Conservation (phyloP, 2,888 invertebrate species). For the Oligia latruncula region DNA sequence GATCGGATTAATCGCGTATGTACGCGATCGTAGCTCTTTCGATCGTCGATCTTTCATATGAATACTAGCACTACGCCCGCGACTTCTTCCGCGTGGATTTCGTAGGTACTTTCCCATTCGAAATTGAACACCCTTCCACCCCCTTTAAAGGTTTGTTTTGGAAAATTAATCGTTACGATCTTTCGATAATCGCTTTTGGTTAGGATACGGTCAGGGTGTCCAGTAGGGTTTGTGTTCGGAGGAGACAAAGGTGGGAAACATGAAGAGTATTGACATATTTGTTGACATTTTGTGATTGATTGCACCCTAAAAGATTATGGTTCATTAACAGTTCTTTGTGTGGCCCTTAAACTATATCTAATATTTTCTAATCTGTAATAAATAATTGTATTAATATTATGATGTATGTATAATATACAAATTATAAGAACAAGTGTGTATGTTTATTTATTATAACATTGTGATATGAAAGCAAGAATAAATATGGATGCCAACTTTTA, state of each 20-base stretch:
- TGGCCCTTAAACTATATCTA: background rate
- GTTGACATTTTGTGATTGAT: background rate
- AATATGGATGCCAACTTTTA: constrained; percentile 54
- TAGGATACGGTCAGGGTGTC: no score
- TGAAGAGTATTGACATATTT: background rate
- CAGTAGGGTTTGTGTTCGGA: background rate
- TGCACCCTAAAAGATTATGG: constrained; percentile 18
- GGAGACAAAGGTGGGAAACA: background rate
- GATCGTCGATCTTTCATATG: background rate
- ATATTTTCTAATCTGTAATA: constrained; percentile 45
- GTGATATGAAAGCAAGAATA: constrained; percentile 63
- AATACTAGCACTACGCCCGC: background rate
- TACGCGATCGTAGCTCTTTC: background rate
- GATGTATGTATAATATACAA: constrained; percentile 58
- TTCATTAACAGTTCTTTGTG: constrained; percentile 12
- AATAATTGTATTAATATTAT: constrained; percentile 48
- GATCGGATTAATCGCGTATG: no score
- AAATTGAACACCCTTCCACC: background rate
- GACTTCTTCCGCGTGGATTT: background rate
- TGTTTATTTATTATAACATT: constrained; percentile 63
- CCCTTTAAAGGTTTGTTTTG: background rate
- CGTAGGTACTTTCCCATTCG: background rate
- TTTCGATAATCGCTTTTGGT: background rate
- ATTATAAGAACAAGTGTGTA: constrained; percentile 58
- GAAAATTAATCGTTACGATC: background rate